These are phyloP conservation scores for Heliangelus exortis DNA, from an alignment of 2,797 vertebrate genomes.

Conservation along the genomic window DNA sequence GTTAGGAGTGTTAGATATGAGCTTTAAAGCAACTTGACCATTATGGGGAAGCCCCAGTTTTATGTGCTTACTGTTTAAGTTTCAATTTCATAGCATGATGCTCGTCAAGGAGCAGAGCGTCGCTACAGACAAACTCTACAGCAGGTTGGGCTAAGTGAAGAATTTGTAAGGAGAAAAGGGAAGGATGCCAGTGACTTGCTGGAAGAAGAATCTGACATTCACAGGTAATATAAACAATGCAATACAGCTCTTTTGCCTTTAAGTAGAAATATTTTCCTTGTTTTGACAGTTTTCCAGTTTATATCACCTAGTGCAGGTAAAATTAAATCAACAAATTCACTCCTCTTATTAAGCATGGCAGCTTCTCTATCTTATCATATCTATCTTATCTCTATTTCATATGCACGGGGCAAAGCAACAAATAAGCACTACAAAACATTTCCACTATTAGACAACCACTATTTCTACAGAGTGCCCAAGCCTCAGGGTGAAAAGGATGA, in stretches of 20 bases:
- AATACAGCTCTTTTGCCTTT: background rate
- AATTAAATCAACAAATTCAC: background rate
- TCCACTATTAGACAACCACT: background rate
- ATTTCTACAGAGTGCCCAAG: conserved; percentile 31
- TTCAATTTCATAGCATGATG: conserved; percentile 76
- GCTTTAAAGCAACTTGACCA: background rate
- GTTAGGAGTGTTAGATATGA: background rate
- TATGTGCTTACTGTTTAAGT: background rate
- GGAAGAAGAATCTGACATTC: conserved; percentile 52
- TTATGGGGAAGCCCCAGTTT: background rate
- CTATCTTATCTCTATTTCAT: background rate
- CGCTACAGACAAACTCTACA: conserved; percentile 83
- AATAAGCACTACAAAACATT: background rate
- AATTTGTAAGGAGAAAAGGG: conserved; percentile 87
- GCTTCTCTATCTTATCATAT: background rate
- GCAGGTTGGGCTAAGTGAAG: conserved; percentile 86
- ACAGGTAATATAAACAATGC: conserved; percentile 74
- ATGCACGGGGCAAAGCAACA: background rate
- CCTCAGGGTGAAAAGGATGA: background rate
- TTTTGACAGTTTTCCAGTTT: background rate
- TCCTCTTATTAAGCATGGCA: background rate
- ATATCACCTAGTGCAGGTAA: background rate
- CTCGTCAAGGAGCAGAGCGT: conserved; percentile 84
- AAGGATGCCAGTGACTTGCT: conserved; percentile 50
- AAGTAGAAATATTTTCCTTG: background rate